A percentile compares a stretch with the other conserved stretches of the same genome.
Conservation (phyloP, 2,113 vertebrate genomes). For the Oxyura jamaicensis region DNA sequence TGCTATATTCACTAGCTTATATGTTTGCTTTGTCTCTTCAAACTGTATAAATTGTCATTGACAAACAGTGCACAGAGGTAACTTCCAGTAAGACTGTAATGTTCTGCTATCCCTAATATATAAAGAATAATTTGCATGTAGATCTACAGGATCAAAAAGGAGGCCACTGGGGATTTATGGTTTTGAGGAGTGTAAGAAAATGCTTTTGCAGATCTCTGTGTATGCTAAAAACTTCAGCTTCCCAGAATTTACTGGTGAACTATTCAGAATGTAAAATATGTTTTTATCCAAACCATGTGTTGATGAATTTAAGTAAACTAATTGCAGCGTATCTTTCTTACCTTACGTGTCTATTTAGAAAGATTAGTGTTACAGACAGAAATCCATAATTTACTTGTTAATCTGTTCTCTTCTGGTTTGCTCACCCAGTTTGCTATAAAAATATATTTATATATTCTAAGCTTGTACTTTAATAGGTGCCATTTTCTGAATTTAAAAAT, state of each 20-base stretch:
- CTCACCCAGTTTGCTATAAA: slow-evolving; percentile 41
- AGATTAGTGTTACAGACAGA: slow-evolving; percentile 57
- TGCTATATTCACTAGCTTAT: background rate
- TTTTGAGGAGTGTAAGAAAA: background rate
- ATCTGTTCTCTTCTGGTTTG: slow-evolving; percentile 41
- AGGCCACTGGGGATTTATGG: background rate
- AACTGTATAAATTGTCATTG: background rate
- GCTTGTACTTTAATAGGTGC: slow-evolving; percentile 47
- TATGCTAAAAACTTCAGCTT: slow-evolving; percentile 17
- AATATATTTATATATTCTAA: slow-evolving; percentile 59
- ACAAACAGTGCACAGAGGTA: background rate
- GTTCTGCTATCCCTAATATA: background rate
- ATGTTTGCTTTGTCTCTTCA: background rate
- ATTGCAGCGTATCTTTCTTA: slow-evolving; percentile 26
- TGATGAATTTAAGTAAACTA: slow-evolving; percentile 66
- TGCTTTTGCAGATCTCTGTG: background rate
- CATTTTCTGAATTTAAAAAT: slow-evolving; percentile 67
- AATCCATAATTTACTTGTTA: slow-evolving; percentile 62
- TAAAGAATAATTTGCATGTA: slow-evolving; percentile 25
- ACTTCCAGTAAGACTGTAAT: background rate
- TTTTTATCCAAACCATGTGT: slow-evolving; percentile 51
- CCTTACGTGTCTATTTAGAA: background rate
- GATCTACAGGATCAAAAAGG: slow-evolving; percentile 3
- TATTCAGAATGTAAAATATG: slow-evolving; percentile 2
- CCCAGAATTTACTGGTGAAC: background rate